A percentile compares a stretch with the other conserved stretches of the same genome.
phyloP scores from a whole-genome alignment of 1,140 invertebrate species.

The Anoplophora glabripennis region DNA sequence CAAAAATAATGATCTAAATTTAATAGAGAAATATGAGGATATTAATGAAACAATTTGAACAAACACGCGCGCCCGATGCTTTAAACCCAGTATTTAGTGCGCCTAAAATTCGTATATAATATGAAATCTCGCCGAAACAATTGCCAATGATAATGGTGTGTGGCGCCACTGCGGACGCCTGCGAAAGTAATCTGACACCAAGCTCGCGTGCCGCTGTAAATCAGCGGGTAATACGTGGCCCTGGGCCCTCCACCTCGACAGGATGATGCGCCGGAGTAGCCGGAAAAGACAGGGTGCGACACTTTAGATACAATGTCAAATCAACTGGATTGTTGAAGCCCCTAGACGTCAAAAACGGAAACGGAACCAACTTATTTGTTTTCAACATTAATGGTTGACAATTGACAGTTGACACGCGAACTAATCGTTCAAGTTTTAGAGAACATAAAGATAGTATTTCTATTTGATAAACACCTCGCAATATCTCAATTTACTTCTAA shows the following conservation, averaged over 20 bases:
- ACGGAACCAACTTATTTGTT: no score
- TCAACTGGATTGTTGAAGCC: no score
- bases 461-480: no score
- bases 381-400: no score
- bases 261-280: neutral
- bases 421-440: no score
- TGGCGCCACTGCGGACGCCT: conserved; percentile 29
- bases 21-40: conserved; percentile 17
- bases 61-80: conserved; percentile 17
- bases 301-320: no score
- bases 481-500: no score
- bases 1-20: conserved; percentile 15
- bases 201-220: conserved; percentile 27
- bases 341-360: no score
- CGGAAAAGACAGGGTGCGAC: no score
- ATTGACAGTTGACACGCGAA: no score
- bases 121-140: conserved; percentile 27
- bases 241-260: conserved; percentile 5
- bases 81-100: conserved; percentile 25
- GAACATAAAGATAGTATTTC: no score
- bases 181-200: conserved; percentile 33
- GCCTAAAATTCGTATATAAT: conserved; percentile 21
- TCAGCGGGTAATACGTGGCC: conserved; percentile 26
- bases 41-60: conserved; percentile 22
- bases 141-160: conserved; percentile 25